Evolutionary conservation across 2,888 invertebrate genomes (phyloP), one percentile per base, ranked within the genome.

Genomic region (Salpingus planirostris): DNA sequence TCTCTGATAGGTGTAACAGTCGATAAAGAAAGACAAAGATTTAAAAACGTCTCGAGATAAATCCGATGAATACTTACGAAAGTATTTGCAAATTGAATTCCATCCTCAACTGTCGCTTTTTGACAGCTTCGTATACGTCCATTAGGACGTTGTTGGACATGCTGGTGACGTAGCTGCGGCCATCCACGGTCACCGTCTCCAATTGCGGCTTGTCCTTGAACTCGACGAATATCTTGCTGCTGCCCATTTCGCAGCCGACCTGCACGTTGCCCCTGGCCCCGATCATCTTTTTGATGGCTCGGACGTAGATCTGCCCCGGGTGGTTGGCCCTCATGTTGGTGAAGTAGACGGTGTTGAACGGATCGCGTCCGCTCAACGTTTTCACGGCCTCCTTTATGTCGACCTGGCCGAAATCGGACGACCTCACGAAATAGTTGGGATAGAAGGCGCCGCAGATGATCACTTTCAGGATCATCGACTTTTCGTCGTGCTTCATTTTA

Each of bases 361-460:
- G 90, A 65, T 92, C 80, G 15, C 77, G 67, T 0, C 87, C 87
- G 11, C 74, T 74, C 0, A 92, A 65, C 0, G 60, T 55, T 44
- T 76, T 78, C 2, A 78, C 72, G 0, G 83, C 76, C 13, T 76
- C 73, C 1, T 74, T 67, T 54, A 87, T 84, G 38, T 77, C 71
- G 0, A 69, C 62, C 31, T 72, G 69, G 28, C 72, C 71, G 3
- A 64, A 62, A 2, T 70, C 68, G 11, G 66, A 55, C 5, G 65
- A 54, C 15, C 76, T 71, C 11, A 79, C 62, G 64, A 88, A 95
- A 62, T 86, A 95, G 62, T 93, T 81, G 0, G 96, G 96, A 66
- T 92, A 96, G 63, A 92, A 92, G 2, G 93, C 92, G 2, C 87
- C 90, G 35, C 83, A 80, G 18, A 88, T 66, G n/a, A 82, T 70